A percentile compares a stretch with the other conserved stretches of the same genome.
phyloP scores from a whole-genome alignment of 1,140 invertebrate genomes.

The Lysiphlebus fabarum region DNA sequence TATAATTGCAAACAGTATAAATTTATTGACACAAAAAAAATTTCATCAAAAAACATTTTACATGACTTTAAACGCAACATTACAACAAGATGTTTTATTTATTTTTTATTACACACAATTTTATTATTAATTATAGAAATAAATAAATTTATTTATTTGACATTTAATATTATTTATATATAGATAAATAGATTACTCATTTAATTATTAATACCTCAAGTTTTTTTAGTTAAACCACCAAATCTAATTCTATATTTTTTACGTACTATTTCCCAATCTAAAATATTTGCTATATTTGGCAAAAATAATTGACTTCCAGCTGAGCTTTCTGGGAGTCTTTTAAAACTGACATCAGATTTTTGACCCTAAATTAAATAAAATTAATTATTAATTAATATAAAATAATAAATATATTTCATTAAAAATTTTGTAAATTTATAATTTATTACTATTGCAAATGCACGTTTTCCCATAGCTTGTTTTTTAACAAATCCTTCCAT shows the following conservation, averaged over 20 bases:
- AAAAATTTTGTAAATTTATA: not conserved
- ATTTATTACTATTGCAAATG: slow-evolving; percentile 32
- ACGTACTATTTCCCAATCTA: slow-evolving; percentile 84
- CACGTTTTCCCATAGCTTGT: slow-evolving; percentile 27
- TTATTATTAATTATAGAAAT: not conserved
- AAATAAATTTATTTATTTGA: too few species aligned
- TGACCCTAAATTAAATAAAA: slow-evolving; percentile 22
- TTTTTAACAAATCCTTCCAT: slow-evolving; percentile 38
- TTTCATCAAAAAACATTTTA: too few species aligned
- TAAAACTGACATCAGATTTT: slow-evolving; percentile 33
- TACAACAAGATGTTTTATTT: too few species aligned
- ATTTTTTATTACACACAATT: slow-evolving; percentile 9
- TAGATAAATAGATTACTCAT: slow-evolving; percentile 7
- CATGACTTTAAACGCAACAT: too few species aligned
- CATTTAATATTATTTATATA: too few species aligned
- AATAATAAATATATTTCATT: not conserved
- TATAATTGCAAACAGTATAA: too few species aligned
- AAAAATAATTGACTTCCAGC: slow-evolving; percentile 75
- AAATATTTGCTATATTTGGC: slow-evolving; percentile 77
- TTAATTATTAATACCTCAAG: slow-evolving; percentile 33
- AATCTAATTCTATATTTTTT: slow-evolving; percentile 79
- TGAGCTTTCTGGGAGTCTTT: slow-evolving; percentile 64
- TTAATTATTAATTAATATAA: not conserved
- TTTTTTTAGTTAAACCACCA: slow-evolving; percentile 65
- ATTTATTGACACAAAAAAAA: too few species aligned